These are phyloP conservation scores for Pedetes capensis DNA, from an alignment of 2,113 vertebrate species.

Conservation along the genomic window DNA sequence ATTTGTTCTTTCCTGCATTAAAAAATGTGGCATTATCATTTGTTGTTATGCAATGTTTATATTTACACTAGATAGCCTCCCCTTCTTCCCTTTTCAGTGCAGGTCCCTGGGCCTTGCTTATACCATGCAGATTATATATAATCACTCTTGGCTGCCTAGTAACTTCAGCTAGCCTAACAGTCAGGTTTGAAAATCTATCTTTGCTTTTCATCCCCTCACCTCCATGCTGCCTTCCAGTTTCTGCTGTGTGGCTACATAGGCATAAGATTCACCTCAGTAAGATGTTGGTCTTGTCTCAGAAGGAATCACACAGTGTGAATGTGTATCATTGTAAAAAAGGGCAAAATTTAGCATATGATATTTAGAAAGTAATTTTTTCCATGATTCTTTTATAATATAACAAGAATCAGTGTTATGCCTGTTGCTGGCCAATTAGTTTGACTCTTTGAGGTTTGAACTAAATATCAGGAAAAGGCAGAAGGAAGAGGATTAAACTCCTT, in stretches of 20 bases:
- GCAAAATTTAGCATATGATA: conserved; percentile 17
- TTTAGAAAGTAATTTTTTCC: conserved; percentile 41
- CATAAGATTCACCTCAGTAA: conserved; percentile 18
- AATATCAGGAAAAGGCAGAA: conserved; percentile 51
- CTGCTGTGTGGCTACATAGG: conserved; percentile 74
- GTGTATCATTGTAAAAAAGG: conserved; percentile 45
- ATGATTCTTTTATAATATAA: conserved; percentile 26
- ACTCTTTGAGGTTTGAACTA: conserved; percentile 50
- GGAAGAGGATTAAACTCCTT: conserved; percentile 59
- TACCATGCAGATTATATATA: conserved; percentile 34
- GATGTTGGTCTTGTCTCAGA: neutral
- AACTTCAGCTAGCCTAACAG: conserved; percentile 78
- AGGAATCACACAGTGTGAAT: conserved; percentile 23
- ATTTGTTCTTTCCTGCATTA: conserved; percentile 6
- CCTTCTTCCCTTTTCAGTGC: neutral
- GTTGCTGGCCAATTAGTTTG: conserved; percentile 55
- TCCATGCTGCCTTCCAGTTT: neutral
- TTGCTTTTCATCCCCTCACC: conserved; percentile 1
- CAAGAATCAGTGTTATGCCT: conserved; percentile 33
- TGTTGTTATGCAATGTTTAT: conserved; percentile 18
- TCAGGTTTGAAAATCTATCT: conserved; percentile 72
- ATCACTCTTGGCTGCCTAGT: conserved; percentile 62
- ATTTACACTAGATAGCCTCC: conserved; percentile 22
- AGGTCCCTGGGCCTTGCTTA: neutral
- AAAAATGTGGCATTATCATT: conserved; percentile 44